Percentiles rank a stretch among this genome's conserved stretches.
Evolutionary conservation across 2,888 invertebrate species (phyloP).

Genomic region (Temnothorax unifasciatus): DNA sequence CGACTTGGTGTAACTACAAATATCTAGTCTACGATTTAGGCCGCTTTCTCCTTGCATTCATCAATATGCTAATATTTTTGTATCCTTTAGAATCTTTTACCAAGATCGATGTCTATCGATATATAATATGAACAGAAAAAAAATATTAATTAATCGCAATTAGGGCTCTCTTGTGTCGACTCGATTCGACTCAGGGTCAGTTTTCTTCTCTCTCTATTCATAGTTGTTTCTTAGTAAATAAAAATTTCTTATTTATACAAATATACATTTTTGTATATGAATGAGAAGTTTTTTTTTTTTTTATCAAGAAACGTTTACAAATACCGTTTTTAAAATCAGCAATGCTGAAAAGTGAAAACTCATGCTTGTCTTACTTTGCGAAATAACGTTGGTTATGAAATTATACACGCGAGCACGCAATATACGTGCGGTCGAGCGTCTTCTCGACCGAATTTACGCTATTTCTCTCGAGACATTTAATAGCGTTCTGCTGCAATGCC

Average conservation of each 20-base stretch:
- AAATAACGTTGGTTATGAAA: slow-evolving; percentile 23
- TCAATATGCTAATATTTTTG: slow-evolving; percentile 8
- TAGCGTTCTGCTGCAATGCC: neutral
- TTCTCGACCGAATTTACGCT: slow-evolving; percentile 14
- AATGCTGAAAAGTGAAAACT: slow-evolving; percentile 38
- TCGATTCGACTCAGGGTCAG: neutral
- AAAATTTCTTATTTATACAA: neutral
- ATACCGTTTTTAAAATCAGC: neutral
- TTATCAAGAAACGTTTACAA: neutral
- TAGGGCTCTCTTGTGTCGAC: neutral
- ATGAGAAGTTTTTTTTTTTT: neutral
- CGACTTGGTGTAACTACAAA: neutral
- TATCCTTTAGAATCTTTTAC: neutral
- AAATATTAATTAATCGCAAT: neutral
- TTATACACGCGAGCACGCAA: neutral
- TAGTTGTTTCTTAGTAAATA: neutral
- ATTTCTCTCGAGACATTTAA: slow-evolving; percentile 2
- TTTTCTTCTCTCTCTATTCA: neutral
- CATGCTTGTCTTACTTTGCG: neutral
- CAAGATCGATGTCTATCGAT: neutral
- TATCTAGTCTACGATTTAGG: neutral
- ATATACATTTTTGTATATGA: too few relatives aligned
- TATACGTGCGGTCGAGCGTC: neutral
- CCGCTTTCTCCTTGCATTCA: neutral
- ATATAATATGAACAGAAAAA: neutral